These are phyloP conservation scores for Caenorhabditis sp. DNA, from an alignment of 2,888 invertebrate genomes.

Conservation along the genomic window DNA sequence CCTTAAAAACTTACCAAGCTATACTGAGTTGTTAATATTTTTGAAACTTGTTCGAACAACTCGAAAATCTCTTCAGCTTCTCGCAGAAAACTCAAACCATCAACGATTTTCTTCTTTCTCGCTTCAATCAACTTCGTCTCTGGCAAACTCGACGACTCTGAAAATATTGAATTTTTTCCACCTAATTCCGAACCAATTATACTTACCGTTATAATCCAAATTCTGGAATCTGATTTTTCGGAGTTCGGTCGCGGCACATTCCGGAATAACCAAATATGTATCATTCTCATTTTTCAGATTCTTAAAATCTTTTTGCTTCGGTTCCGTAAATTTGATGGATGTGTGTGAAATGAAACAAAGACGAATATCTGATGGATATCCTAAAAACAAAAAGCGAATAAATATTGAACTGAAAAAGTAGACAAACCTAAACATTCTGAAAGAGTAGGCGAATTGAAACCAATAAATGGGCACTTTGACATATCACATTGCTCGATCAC, in stretches of 20 bases:
- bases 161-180: not conserved
- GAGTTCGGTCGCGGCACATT: constrained; percentile 6
- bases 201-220: constrained; percentile 9
- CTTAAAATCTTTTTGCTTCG: constrained; percentile 1
- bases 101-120: constrained; percentile 15
- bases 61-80: constrained; percentile 20
- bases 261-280: constrained; percentile 22
- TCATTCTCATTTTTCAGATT: constrained; percentile 10
- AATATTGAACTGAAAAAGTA: no score
- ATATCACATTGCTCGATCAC: constrained; percentile 32
- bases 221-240: constrained; percentile 13
- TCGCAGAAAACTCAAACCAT: constrained; percentile 21
- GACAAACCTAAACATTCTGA: constrained; percentile 11
- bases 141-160: constrained; percentile 4
- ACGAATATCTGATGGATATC: constrained; percentile 17
- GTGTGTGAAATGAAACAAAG: constrained; percentile 23
- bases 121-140: constrained; percentile 10
- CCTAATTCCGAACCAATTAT: no score
- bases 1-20: constrained; percentile 12
- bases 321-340: not conserved
- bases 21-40: constrained; percentile 25
- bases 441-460: constrained; percentile 19
- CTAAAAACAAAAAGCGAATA: no score
- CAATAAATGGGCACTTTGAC: constrained; percentile 12
- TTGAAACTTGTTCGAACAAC: constrained; percentile 11